Percentiles rank a stretch among this genome's conserved stretches.
Conservation (phyloP, 2,113 vertebrate species). For the Podiceps cristatus region DNA sequence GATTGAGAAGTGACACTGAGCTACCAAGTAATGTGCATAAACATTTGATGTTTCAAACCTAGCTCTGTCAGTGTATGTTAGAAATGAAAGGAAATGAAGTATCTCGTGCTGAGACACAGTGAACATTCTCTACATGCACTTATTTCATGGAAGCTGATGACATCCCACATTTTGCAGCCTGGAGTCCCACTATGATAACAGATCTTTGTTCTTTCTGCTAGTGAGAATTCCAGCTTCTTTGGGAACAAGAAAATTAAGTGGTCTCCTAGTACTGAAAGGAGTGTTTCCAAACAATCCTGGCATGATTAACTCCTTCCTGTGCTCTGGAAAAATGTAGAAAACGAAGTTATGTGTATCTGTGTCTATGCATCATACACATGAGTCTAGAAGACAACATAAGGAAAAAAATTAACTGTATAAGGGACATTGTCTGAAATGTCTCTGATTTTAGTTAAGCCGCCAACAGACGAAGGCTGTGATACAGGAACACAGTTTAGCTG, state of each 20-base stretch:
- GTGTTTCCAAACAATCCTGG: background rate
- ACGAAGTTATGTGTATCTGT: background rate
- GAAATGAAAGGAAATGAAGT: background rate
- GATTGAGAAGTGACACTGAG: background rate
- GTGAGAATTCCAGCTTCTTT: background rate
- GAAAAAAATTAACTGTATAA: background rate
- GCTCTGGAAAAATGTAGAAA: background rate
- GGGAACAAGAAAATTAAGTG: background rate
- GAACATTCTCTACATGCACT: background rate
- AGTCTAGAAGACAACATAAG: background rate
- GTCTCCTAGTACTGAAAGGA: background rate
- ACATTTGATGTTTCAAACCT: background rate
- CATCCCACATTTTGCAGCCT: background rate
- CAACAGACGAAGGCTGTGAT: background rate
- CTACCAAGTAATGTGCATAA: background rate
- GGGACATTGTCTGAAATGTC: background rate
- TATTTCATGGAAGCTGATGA: background rate
- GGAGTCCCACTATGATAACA: background rate
- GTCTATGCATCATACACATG: background rate
- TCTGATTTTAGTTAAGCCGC: background rate
- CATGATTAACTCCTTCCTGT: background rate
- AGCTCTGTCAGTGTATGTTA: background rate
- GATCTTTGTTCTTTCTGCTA: background rate
- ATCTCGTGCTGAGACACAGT: background rate
- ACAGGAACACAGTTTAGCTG: background rate